These are phyloP conservation scores for Peromyscus nudipes DNA, from an alignment of 2,797 vertebrate genomes.

Conservation along the genomic window DNA sequence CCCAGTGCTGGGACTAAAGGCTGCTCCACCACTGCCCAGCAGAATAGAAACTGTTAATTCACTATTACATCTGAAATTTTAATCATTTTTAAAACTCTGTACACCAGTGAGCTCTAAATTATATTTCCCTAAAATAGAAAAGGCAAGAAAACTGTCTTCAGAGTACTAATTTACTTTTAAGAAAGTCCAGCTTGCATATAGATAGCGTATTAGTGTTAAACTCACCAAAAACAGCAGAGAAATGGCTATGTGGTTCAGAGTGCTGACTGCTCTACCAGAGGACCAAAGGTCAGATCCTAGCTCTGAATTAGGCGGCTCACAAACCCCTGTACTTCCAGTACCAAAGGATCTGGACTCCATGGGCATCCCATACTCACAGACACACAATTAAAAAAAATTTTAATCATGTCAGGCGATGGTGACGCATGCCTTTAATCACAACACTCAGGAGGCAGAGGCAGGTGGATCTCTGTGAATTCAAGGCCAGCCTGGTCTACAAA, in stretches of 20 bases:
- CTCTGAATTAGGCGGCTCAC: neutral
- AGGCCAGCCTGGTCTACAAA: neutral
- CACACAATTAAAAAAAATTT: neutral
- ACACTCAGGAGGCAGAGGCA: neutral
- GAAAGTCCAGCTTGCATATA: slow-evolving; percentile 24
- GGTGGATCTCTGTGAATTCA: neutral
- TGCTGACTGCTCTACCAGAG: neutral
- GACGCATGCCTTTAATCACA: neutral
- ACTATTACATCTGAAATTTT: slow-evolving; percentile 14
- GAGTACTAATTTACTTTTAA: slow-evolving; percentile 60
- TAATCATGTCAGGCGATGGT: neutral
- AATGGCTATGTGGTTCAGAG: neutral
- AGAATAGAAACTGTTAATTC: neutral
- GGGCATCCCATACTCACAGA: neutral
- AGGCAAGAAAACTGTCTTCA: neutral
- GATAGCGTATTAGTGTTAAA: neutral
- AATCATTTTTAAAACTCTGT: slow-evolving; percentile 5
- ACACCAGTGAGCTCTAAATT: slow-evolving; percentile 41
- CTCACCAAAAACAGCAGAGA: neutral
- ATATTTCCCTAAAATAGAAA: slow-evolving; percentile 65
- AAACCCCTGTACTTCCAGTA: neutral
- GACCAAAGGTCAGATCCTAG: neutral
- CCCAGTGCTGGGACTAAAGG: too few relatives aligned
- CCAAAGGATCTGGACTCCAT: neutral
- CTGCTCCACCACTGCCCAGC: too few relatives aligned